Conservation (phyloP, 2,888 invertebrate genomes). For the Lottia gigantea region DNA sequence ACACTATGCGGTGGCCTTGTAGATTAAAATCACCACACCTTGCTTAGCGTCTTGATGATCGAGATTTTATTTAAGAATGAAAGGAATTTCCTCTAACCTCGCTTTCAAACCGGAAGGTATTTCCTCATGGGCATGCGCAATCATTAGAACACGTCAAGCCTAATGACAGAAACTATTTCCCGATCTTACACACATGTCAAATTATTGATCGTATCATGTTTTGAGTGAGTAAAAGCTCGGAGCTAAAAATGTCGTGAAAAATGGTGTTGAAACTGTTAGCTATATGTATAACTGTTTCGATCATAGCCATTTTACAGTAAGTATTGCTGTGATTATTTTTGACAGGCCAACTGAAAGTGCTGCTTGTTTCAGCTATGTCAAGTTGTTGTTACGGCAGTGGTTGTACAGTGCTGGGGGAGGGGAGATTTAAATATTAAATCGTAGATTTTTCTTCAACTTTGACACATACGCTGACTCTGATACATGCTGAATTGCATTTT, state of each 20-base stretch:
- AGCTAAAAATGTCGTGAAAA: neutral
- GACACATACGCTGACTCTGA: too few species aligned
- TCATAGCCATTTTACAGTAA: neutral
- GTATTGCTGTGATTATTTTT: neutral
- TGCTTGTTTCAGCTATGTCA: too few species aligned
- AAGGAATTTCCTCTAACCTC: conserved; percentile 21
- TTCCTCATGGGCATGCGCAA: conserved; percentile 34
- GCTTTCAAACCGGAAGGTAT: conserved; percentile 13
- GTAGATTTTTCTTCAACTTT: too few species aligned
- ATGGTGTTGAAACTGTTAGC: neutral
- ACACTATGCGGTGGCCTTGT: too few species aligned
- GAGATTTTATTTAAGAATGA: neutral
- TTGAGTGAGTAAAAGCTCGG: neutral
- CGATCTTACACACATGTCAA: neutral
- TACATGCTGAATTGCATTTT: too few species aligned
- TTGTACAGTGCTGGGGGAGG: too few species aligned
- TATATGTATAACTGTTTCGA: neutral
- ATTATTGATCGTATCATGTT: neutral
- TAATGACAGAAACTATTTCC: neutral
- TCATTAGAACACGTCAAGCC: conserved; percentile 32
- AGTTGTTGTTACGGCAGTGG: too few species aligned
- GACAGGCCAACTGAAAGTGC: too few species aligned
- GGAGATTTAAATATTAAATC: too few species aligned
- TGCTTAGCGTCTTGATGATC: too few species aligned
- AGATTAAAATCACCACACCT: too few species aligned